A percentile compares a stretch with the other conserved stretches of the same genome.
phyloP scores from a whole-genome alignment of 1,140 invertebrate species.

The Hylaeus volcanicus region DNA sequence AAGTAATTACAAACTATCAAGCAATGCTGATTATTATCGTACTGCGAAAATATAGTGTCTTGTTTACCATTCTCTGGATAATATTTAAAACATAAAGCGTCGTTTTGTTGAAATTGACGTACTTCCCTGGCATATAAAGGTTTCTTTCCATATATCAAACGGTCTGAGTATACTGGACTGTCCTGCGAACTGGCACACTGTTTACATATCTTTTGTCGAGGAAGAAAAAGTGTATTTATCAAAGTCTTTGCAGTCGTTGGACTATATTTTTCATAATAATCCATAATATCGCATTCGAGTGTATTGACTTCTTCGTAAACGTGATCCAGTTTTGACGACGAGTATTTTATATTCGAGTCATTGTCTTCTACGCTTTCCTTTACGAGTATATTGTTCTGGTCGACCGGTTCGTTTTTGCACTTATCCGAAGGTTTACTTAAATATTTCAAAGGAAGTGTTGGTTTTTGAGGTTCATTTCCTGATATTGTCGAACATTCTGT shows the following conservation, averaged over 20 bases:
- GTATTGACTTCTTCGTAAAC: slow-evolving; percentile 63
- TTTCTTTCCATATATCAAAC: slow-evolving; percentile 68
- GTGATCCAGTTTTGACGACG: slow-evolving; percentile 46
- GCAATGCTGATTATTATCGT: slow-evolving; percentile 53
- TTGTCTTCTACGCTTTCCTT: background rate
- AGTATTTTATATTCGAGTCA: background rate
- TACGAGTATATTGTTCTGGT: background rate
- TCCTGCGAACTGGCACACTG: slow-evolving; percentile 46
- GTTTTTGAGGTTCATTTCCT: background rate
- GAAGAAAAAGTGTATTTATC: slow-evolving; percentile 53
- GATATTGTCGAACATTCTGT: slow-evolving; percentile 13
- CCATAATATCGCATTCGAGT: slow-evolving; percentile 51
- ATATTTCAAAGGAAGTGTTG: slow-evolving; percentile 7
- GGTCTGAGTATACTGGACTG: slow-evolving; percentile 75
- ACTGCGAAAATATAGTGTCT: slow-evolving; percentile 26
- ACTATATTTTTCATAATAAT: slow-evolving; percentile 64
- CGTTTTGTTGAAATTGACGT: slow-evolving; percentile 57
- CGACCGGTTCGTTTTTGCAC: background rate
- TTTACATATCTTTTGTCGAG: slow-evolving; percentile 55
- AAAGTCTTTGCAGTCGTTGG: slow-evolving; percentile 52
- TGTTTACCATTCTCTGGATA: slow-evolving; percentile 4
- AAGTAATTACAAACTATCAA: slow-evolving; percentile 68
- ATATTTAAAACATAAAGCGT: slow-evolving; percentile 60
- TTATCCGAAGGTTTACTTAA: background rate
- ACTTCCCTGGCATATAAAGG: slow-evolving; percentile 63